Conservation (phyloP, 2,888 invertebrate species). For the Amblyjoppa proteus region DNA sequence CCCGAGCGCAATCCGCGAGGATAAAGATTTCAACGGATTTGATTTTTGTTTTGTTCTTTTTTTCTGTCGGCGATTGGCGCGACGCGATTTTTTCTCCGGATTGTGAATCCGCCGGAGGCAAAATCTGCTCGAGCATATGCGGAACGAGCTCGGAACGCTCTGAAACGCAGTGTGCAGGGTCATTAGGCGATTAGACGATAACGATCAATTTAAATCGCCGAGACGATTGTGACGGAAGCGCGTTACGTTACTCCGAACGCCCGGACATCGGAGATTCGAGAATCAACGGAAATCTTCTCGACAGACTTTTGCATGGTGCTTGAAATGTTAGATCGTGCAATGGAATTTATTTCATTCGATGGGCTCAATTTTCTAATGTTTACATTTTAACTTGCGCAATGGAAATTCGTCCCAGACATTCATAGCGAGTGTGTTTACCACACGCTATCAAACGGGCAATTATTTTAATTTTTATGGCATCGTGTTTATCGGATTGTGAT, state of each 20-base stretch:
- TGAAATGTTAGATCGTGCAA: too few species aligned
- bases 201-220: conserved; percentile 59
- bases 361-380: too few species aligned
- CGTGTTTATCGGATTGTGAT: neutral
- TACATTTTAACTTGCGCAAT: too few species aligned
- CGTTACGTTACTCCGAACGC: neutral
- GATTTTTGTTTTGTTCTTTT: neutral
- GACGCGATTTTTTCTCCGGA: neutral
- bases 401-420: too few species aligned
- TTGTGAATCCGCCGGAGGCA: neutral
- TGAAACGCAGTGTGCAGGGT: conserved; percentile 47
- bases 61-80: neutral
- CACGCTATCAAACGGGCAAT: too few species aligned
- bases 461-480: neutral
- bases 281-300: conserved; percentile 13
- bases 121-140: conserved; percentile 12
- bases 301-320: neutral
- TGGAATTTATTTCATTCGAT: too few species aligned
- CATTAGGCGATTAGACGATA: conserved; percentile 55
- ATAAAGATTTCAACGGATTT: neutral
- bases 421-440: too few species aligned
- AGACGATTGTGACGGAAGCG: conserved; percentile 31
- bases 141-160: conserved; percentile 47
- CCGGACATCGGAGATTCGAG: neutral
- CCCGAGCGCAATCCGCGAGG: neutral